These are phyloP conservation scores for Stenodera caucasica DNA, from an alignment of 2,888 invertebrate species.

Conservation along the genomic window DNA sequence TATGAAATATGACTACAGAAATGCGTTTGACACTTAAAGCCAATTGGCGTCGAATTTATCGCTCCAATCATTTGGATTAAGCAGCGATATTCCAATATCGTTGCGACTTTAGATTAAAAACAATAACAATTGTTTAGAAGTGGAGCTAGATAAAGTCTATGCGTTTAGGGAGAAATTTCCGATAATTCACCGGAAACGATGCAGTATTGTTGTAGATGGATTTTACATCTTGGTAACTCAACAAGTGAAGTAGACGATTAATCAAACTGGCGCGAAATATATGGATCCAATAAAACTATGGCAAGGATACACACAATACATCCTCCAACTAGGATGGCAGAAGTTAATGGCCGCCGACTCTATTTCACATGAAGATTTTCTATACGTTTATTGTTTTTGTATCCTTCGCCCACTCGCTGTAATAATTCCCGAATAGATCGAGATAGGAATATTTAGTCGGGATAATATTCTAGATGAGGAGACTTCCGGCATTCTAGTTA, in stretches of 20 bases:
- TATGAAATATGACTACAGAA: neutral
- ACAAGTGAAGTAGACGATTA: conserved; percentile 34
- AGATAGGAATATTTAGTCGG: neutral
- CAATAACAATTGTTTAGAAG: neutral
- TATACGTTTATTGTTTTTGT: neutral
- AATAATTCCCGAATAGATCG: neutral
- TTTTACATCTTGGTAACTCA: conserved; percentile 23
- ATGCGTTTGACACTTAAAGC: conserved; percentile 11
- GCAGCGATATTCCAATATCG: neutral
- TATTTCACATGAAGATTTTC: neutral
- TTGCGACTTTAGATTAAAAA: neutral
- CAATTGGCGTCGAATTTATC: conserved; percentile 8
- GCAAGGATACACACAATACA: conserved; percentile 23
- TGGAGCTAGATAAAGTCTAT: too few species aligned
- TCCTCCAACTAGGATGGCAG: conserved; percentile 19
- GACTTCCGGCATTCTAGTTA: conserved; percentile 13
- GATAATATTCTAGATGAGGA: neutral
- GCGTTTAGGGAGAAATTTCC: neutral
- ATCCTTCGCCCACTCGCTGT: neutral
- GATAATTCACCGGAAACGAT: neutral
- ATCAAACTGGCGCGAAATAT: conserved; percentile 32
- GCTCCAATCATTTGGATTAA: neutral
- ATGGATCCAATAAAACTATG: conserved; percentile 30
- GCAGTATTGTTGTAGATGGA: neutral
- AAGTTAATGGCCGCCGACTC: conserved; percentile 24